phyloP scores from a whole-genome alignment of 2,113 vertebrate genomes.

The Tiliqua scincoides region DNA sequence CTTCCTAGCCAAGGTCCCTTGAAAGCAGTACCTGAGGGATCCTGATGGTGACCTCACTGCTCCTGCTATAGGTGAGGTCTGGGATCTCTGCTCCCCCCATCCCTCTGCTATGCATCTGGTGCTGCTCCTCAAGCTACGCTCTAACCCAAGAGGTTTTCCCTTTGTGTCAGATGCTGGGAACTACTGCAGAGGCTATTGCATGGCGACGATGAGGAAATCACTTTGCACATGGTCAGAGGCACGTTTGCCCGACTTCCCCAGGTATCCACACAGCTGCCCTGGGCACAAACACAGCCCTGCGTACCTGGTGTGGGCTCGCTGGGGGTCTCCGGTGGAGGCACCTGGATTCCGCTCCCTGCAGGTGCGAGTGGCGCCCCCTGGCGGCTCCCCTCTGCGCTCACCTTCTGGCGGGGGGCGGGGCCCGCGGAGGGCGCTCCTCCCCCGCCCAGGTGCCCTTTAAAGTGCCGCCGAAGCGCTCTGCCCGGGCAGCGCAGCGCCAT shows the following conservation, averaged over 20 bases:
- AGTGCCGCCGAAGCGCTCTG: conserved; percentile 54
- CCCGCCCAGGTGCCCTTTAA: conserved; percentile 73
- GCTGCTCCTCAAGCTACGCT: no score
- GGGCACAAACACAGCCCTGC: background rate
- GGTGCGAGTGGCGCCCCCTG: background rate
- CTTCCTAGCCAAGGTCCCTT: no score
- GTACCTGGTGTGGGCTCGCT: no score
- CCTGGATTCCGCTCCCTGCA: background rate
- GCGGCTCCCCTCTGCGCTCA: background rate
- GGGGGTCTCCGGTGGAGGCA: no score
- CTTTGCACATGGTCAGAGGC: background rate
- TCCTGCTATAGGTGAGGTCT: no score
- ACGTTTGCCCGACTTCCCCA: background rate
- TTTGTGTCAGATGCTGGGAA: no score
- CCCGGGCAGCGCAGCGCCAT: conserved; percentile 57
- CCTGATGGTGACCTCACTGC: no score
- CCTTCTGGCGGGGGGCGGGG: background rate
- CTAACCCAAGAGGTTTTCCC: no score
- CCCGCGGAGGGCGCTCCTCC: conserved; percentile 5
- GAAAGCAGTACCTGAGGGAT: no score
- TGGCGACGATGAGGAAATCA: background rate
- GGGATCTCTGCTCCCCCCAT: no score
- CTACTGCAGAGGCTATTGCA: background rate
- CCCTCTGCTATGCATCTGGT: no score
- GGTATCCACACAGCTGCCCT: background rate